Conservation (phyloP, 2,888 invertebrate species). For the Andrena haemorrhoa region DNA sequence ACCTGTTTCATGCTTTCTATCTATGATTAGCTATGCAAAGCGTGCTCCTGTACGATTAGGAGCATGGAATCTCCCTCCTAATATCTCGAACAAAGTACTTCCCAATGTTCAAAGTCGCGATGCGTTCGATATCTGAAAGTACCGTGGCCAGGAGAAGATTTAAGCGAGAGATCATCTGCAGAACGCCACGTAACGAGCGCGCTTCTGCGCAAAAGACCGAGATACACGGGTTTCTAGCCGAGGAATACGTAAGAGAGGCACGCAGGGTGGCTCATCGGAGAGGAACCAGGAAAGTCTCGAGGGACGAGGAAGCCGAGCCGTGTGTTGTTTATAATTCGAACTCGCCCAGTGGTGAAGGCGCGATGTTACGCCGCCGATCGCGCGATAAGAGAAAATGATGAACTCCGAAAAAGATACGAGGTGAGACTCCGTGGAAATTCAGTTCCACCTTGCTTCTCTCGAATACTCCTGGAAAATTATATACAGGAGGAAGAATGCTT, state of each 20-base stretch:
- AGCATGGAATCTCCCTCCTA: too few species aligned
- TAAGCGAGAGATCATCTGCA: neutral
- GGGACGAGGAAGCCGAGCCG: slow-evolving; percentile 65
- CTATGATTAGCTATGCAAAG: too few species aligned
- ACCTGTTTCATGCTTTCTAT: too few species aligned
- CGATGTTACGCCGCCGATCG: slow-evolving; percentile 53
- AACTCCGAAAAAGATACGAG: slow-evolving; percentile 49
- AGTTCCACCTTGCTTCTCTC: slow-evolving; percentile 40
- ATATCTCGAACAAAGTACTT: too few species aligned
- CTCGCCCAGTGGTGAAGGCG: slow-evolving; percentile 59
- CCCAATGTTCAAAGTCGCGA: too few species aligned
- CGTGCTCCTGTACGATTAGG: too few species aligned
- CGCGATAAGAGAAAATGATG: slow-evolving; percentile 63
- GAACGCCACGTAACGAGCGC: neutral
- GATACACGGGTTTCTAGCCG: slow-evolving; percentile 19
- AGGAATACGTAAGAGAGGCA: slow-evolving; percentile 73
- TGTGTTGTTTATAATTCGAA: slow-evolving; percentile 53
- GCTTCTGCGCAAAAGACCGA: slow-evolving; percentile 4
- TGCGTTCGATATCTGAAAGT: neutral
- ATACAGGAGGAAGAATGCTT: neutral
- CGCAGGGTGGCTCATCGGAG: slow-evolving; percentile 80
- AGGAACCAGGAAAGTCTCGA: slow-evolving; percentile 81
- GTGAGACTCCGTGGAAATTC: slow-evolving; percentile 37
- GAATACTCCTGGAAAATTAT: neutral
- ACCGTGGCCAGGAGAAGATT: neutral